Evolutionary conservation across 2,888 invertebrate genomes (phyloP).

Genomic region (Hoplodrina blanda): DNA sequence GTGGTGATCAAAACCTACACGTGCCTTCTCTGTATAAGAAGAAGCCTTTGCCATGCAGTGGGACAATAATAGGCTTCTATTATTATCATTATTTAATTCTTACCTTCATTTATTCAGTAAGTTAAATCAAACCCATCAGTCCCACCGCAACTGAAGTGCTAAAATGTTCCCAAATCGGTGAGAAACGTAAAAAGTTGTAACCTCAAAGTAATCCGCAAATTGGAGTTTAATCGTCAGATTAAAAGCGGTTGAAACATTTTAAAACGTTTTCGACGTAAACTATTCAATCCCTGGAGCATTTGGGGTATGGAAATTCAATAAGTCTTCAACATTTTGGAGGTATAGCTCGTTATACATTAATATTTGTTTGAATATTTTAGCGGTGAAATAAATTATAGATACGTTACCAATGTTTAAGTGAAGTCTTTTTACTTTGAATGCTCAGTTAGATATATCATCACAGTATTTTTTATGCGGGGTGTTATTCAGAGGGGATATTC

Average conservation of each 20-base stretch:
- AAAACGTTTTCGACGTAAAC: constrained; percentile 55
- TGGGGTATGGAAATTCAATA: constrained; percentile 45
- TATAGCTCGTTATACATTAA: background rate
- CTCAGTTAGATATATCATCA: background rate
- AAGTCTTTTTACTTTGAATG: background rate
- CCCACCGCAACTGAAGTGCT: constrained; percentile 25
- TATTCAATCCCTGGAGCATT: constrained; percentile 32
- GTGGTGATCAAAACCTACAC: too few relatives aligned
- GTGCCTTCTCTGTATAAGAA: too few relatives aligned
- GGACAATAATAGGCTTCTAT: too few relatives aligned
- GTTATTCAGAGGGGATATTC: too few relatives aligned
- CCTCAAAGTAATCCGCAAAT: constrained; percentile 44
- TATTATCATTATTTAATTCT: background rate
- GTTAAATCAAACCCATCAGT: constrained; percentile 23
- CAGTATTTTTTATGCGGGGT: too few relatives aligned
- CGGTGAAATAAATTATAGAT: background rate
- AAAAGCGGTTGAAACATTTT: constrained; percentile 36
- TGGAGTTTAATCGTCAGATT: constrained; percentile 33
- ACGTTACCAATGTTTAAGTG: background rate
- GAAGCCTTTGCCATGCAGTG: too few relatives aligned
- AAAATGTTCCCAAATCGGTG: constrained; percentile 21
- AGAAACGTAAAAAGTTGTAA: constrained; percentile 22
- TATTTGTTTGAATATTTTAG: constrained; percentile 9
- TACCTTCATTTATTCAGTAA: constrained; percentile 8
- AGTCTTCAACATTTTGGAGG: constrained; percentile 34